Base-by-base conservation (phyloP, 2,797 vertebrate species). In the Lacerta agilis region DNA sequence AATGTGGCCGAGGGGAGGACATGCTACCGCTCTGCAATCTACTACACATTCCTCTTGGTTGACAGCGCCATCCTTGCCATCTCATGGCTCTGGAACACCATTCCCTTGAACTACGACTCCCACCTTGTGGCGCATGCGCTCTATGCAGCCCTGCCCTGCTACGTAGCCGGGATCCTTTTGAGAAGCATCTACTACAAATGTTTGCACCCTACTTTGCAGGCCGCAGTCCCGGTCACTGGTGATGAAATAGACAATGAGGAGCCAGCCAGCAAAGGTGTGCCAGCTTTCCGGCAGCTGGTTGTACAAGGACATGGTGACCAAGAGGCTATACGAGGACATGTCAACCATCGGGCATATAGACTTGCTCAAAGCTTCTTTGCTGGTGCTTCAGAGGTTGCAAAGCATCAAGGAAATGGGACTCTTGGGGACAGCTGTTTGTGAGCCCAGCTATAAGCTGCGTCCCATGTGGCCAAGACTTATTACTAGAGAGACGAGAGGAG, bases 1-100 rank as follows among this genome's bases (percentile, higher is more conserved):
- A 99, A 98, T 0, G 98, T 99, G 82, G 95, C 97, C 0, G 97
- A 96, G 67, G 98, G 99, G 1, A 96, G 69, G 20, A 99, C 98
- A 0, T 92, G 95, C 9, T 79, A 93, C 86, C 96, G 98, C 75
- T 97, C 98, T 91, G 0, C 96, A 92, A 97, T 99, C 94, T 99
- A 99, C 87, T 97, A 98, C 1, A 0, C 90, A 1, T 98, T 99
- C 95, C 96, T 99, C 5, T 90, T 96, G 23, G 67, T 83, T 1
- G 99, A 99, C 90, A 97, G 96, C 1, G 2, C 3, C 0, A 95
- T 99, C 82, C 96, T 99, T 86, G 92, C 94, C 72, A 73, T 79
- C 3, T 95, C 97, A 0, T 99, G 98, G 98, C 95, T 96, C 95
- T 94, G 87, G 61, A 93, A 96, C 82, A 88, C 76, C 6, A 71